Evolutionary conservation across 2,888 invertebrate species (phyloP), one percentile per base, ranked within the genome.

Genomic region (Sminthurides aquaticus): DNA sequence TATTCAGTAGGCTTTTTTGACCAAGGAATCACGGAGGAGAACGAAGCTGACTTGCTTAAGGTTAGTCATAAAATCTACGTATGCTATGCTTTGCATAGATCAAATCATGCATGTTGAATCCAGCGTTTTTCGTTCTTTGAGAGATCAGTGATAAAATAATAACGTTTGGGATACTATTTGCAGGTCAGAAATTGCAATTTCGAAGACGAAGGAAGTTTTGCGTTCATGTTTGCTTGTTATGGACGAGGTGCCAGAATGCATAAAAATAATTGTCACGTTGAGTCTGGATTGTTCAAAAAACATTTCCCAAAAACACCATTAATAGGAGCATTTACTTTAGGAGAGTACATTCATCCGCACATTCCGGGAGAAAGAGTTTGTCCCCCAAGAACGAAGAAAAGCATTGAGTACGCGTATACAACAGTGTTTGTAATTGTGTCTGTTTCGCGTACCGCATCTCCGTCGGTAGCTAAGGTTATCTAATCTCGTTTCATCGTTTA

Each of bases 361-460:
- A 57, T 71, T 49, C 56, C 57, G 26, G 56, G 49, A n/a, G 55
- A 52, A 22, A n/a, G 49, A 20, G 60, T 61, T n/a, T 22, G 27
- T 34, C 49, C 34, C 2, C 57, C 60, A 1, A 20, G 20, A 52
- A 18, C 58, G 60, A 8, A 61, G 56, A 57, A 64, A 66, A 48
- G 59, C 64, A 48, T 74, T 25, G 68, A 68, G 20, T 67, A 64
- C 48, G 57, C 67, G 5, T 71, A 60, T 49, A 67, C 71, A 20
- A 72, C 73, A 2, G 70, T 70, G 2, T 70, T 74, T 64, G 61
- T 72, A 2, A 64, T 71, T 22, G 67, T 71, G 22, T 67, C 69
- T 84, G 84, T 78, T 5, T 15, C 43, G 15, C 5, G 15, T 34
- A 34, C 43, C 15, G 43, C 43, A 34, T 34, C 43, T 5, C 43